These are phyloP conservation scores for Cylloceria caligata DNA, from an alignment of 2,888 invertebrate species.

Conservation along the genomic window DNA sequence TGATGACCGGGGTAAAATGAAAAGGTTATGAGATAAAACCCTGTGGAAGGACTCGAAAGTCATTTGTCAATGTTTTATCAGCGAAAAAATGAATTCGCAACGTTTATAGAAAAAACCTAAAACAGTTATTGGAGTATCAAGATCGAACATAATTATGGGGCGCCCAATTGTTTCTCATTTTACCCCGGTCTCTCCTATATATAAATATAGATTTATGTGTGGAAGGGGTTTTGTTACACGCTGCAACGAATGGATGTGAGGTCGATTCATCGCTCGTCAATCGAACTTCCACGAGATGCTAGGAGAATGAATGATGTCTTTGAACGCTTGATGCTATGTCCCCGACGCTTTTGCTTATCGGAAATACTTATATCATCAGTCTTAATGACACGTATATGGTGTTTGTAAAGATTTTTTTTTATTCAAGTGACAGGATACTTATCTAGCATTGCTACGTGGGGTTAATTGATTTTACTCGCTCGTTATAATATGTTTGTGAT, in stretches of 20 bases:
- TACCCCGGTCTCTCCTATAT: no score
- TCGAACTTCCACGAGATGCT: slow-evolving; percentile 46
- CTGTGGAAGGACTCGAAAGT: no score
- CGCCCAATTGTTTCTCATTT: no score
- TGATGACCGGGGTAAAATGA: neutral
- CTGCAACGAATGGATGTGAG: no score
- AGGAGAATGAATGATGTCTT: slow-evolving; percentile 54
- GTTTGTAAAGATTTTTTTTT: neutral
- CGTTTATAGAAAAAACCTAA: no score
- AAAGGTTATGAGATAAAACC: neutral
- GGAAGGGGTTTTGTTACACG: no score
- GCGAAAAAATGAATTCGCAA: no score
- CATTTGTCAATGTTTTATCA: no score
- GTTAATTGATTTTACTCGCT: slow-evolving; percentile 31
- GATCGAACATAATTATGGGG: no score
- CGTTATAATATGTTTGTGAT: neutral
- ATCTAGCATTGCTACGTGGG: neutral
- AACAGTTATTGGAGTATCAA: no score
- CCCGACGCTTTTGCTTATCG: slow-evolving; percentile 47
- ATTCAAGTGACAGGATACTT: slow-evolving; percentile 19
- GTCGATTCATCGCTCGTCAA: slow-evolving; percentile 61
- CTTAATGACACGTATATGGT: slow-evolving; percentile 43
- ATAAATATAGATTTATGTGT: no score
- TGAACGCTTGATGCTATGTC: slow-evolving; percentile 13
- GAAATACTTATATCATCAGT: slow-evolving; percentile 62